These are phyloP conservation scores for Drosophila dives DNA, from an alignment of 2,888 invertebrate genomes.

Conservation along the genomic window DNA sequence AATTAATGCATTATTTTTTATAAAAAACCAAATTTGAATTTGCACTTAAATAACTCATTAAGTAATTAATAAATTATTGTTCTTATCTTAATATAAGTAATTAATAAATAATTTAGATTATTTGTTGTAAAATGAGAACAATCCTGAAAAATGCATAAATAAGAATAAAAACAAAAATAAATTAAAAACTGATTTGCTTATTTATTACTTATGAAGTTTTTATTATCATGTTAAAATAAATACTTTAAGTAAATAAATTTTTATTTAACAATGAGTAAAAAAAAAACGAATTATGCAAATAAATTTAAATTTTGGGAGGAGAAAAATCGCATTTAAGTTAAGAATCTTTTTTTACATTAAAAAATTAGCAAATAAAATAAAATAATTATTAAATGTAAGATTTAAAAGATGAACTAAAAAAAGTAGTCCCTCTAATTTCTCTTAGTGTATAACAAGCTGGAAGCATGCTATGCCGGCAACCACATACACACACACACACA, in stretches of 20 bases:
- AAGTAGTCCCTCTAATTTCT: neutral
- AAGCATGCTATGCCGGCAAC: constrained; percentile 44
- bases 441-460: constrained; percentile 13
- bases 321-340: neutral
- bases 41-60: neutral
- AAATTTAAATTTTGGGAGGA: neutral
- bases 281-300: too few species aligned
- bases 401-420: neutral
- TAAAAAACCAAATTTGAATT: too few species aligned
- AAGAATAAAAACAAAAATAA: neutral
- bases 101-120: neutral
- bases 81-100: fast-evolving
- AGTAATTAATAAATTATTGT: neutral
- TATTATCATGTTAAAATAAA: neutral
- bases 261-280: too few species aligned
- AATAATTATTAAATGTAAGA: neutral
- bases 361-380: neutral
- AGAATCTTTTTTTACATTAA: too few species aligned
- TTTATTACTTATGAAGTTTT: neutral
- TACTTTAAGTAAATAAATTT: neutral
- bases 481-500: constrained; percentile 31
- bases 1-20: too few species aligned
- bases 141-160: fast-evolving
- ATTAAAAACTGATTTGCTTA: neutral
- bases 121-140: neutral